These are phyloP conservation scores for Apamea monoglypha DNA, from an alignment of 2,888 invertebrate species.

Conservation along the genomic window DNA sequence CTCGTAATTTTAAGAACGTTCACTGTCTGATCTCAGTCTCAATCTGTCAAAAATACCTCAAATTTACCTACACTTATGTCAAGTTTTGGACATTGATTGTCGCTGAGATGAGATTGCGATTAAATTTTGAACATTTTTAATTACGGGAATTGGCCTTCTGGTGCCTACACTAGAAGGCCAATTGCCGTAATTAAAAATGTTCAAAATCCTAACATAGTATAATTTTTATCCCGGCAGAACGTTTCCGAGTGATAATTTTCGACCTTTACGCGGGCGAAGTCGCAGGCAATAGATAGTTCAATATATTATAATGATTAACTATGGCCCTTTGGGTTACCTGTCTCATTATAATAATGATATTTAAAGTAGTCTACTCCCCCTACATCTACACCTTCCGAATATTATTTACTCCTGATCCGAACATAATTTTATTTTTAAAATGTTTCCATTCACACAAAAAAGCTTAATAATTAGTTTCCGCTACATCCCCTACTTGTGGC, in stretches of 20 bases:
- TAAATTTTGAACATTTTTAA: too few species aligned
- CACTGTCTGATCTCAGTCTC: too few species aligned
- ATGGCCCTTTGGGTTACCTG: neutral
- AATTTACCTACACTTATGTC: too few species aligned
- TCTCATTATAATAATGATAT: conserved; percentile 27
- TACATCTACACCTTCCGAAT: neutral
- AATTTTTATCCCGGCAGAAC: too few species aligned
- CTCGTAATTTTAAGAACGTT: too few species aligned
- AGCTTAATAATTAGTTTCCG: conserved; percentile 61
- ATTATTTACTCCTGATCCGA: neutral
- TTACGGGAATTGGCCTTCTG: too few species aligned
- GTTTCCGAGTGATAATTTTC: neutral
- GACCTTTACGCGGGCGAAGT: neutral
- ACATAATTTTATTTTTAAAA: conserved; percentile 1
- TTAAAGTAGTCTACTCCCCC: neutral
- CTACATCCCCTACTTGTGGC: conserved; percentile 61
- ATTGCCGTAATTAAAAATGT: too few species aligned
- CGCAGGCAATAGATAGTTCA: neutral
- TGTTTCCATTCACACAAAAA: conserved; percentile 21
- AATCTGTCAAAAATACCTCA: too few species aligned
- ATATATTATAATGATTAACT: neutral
- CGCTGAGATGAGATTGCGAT: too few species aligned
- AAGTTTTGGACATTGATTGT: too few species aligned
- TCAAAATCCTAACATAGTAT: too few species aligned
- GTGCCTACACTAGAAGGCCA: too few species aligned